These are phyloP conservation scores for Actinostola sp. DNA, from an alignment of 92 coral and sea anemone genomes.

Conservation along the genomic window DNA sequence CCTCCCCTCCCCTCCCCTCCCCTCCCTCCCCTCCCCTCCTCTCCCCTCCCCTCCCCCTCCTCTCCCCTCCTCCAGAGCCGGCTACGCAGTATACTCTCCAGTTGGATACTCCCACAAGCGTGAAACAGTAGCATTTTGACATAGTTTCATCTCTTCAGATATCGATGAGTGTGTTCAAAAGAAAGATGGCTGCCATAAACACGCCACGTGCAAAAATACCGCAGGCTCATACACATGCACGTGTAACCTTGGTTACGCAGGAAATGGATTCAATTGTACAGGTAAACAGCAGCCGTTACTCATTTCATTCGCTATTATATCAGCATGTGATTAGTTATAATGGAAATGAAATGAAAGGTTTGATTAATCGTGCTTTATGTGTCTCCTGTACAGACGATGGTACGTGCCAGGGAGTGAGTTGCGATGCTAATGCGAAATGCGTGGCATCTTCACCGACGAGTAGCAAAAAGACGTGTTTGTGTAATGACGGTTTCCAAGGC, in stretches of 20 bases:
- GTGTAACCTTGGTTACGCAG: slow-evolving; percentile 57
- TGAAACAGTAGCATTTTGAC: no score
- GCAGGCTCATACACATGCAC: slow-evolving; percentile 51
- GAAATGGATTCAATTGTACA: slow-evolving; percentile 47
- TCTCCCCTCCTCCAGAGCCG: no score
- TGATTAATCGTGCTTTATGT: background rate
- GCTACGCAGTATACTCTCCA: no score
- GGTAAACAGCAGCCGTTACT: slow-evolving; percentile 22
- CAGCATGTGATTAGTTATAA: no score
- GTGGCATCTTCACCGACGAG: slow-evolving; percentile 50
- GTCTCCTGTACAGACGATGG: slow-evolving; percentile 64
- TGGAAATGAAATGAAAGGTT: no score
- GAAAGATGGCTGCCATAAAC: slow-evolving; percentile 29
- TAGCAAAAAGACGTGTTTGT: slow-evolving; percentile 59
- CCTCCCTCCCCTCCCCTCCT: no score
- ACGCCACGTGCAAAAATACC: slow-evolving; percentile 52
- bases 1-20: no score
- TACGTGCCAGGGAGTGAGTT: slow-evolving; percentile 70
- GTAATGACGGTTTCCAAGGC: slow-evolving; percentile 74
- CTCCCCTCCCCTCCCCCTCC: no score
- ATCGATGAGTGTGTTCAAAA: slow-evolving; percentile 48
- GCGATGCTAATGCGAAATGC: slow-evolving; percentile 71
- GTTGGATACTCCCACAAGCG: no score
- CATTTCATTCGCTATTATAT: no score
- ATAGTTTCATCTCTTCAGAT: slow-evolving; percentile 24